Conservation (phyloP, 2,113 vertebrate genomes). For the Cygnus atratus region DNA sequence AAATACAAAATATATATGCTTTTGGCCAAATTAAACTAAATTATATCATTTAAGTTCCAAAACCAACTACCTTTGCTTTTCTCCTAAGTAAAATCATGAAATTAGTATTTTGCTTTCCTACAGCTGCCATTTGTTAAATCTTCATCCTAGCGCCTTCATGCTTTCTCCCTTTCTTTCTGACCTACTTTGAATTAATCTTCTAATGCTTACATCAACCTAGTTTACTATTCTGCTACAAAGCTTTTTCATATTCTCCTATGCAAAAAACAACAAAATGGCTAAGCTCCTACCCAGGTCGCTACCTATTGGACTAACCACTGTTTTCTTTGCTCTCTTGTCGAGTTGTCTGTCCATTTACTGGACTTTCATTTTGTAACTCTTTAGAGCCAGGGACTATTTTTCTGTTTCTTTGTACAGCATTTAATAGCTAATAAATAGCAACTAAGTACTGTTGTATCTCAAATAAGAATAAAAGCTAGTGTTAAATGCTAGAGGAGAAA, state of each 20-base stretch:
- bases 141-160: not conserved
- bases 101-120: not conserved
- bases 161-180: not conserved
- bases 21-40: not conserved
- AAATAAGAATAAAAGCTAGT: not conserved
- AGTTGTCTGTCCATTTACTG: not conserved
- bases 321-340: not conserved
- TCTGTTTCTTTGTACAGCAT: not conserved
- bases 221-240: not conserved
- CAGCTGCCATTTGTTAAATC: not conserved
- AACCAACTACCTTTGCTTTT: not conserved
- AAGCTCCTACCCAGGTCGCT: not conserved
- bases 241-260: not conserved
- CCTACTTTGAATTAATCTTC: not conserved
- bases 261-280: not conserved
- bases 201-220: not conserved
- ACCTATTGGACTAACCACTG: not conserved
- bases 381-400: not conserved
- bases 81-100: not conserved
- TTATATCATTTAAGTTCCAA: not conserved
- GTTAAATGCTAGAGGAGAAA: not conserved
- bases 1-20: not conserved
- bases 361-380: not conserved
- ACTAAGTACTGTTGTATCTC: not conserved
- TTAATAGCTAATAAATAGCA: not conserved